Conservation (phyloP, 2,113 vertebrate genomes). For the Urocolius indicus region DNA sequence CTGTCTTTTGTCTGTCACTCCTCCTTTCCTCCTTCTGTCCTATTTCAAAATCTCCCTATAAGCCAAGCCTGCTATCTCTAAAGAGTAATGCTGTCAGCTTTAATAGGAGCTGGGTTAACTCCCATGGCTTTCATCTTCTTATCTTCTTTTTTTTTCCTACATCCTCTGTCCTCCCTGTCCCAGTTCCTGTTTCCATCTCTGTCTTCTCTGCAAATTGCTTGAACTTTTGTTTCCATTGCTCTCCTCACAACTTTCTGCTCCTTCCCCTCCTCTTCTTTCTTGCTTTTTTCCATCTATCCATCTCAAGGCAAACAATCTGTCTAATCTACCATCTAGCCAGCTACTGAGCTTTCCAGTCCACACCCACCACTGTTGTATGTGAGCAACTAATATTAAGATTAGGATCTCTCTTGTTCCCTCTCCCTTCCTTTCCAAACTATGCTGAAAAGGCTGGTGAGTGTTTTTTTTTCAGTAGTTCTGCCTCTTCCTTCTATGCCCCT, state of each 20-base stretch:
- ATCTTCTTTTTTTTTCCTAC: neutral
- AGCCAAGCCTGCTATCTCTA: neutral
- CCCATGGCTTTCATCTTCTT: neutral
- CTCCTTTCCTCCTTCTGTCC: neutral
- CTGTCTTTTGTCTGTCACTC: neutral
- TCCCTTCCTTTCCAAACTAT: neutral
- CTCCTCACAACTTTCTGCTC: neutral
- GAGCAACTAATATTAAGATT: slow-evolving; percentile 11
- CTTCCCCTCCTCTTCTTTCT: neutral
- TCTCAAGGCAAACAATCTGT: neutral
- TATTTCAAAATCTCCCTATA: slow-evolving; percentile 21
- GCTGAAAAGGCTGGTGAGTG: neutral
- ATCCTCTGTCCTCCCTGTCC: neutral
- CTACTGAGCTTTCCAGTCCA: neutral
- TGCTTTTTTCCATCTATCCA: neutral
- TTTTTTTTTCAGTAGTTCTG: neutral
- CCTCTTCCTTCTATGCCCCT: neutral
- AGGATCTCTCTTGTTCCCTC: neutral
- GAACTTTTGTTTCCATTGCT: neutral
- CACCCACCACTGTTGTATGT: neutral
- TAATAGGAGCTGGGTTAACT: slow-evolving; percentile 9
- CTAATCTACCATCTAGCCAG: neutral
- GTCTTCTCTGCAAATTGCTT: neutral
- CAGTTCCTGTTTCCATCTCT: neutral
- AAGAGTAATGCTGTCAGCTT: neutral